Base-by-base conservation (phyloP, 2,888 invertebrate genomes). In the Ptilodon capucinus region DNA sequence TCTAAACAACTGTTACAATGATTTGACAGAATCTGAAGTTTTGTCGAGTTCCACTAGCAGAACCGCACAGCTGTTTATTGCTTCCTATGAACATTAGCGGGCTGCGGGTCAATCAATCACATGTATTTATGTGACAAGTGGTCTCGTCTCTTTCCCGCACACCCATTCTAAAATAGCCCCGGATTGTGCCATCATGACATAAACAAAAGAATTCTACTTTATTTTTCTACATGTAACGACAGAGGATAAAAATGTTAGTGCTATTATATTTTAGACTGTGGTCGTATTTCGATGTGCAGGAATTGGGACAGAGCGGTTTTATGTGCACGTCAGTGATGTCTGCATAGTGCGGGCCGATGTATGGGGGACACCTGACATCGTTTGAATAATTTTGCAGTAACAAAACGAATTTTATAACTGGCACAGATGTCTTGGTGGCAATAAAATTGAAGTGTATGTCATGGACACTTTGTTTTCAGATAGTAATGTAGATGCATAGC, bases 51-150 rank as follows among this genome's bases (percentile, higher is more conserved):
- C 62, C 49, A 60, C 44, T 49, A 48, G 51, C 51, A 64, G 66
- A 62, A 64, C 54, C 40, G 60, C 63, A 63, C 89, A 87, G 86
- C 86, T 89, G 88, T 87, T 88, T 86, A 88, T 85, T 74, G 81
- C 79, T 86, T 85, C 84, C 84, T 83, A 80, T 78, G 72, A 79
- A 73, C 86, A 86, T 85, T 83, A 84, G 84, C 77, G 63, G 81
- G 75, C 80, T 88, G 86, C 84, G 85, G 87, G 86, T 78, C 86
- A 83, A 90, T 90, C 89, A 86, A 90, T 90, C 89, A 88, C 81
- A 68, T 57, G 76, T 82, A 80, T 86, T 88, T 88, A 88, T 87
- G 86, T 86, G 86, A 87, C 88, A 83, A 79, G 75, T 81, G 79
- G 76, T 76, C 76, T 78, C 65, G 61, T 81, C 81, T 79, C 81